Base-by-base conservation (phyloP, 2,888 invertebrate species). In the Xanthorhoe designata region DNA sequence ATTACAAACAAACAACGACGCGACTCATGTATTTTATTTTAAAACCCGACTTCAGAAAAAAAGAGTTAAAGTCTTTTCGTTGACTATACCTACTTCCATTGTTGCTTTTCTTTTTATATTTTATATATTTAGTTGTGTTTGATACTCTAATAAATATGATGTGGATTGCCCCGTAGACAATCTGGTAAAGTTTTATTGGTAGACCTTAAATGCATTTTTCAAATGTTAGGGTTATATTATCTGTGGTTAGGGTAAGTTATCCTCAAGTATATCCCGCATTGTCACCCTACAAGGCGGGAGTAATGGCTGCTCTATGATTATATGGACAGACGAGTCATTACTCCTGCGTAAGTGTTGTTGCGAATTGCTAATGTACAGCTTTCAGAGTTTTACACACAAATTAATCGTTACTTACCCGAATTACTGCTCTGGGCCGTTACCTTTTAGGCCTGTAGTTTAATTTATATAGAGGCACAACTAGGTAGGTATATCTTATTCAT, bases 241-340 rank as follows among this genome's bases (percentile, higher is more conserved):
- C n/a, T n/a, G n/a, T n/a, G n/a, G n/a, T n/a, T n/a, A n/a, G 47
- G 15, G 0, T 3, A 42, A 42, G 13, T 3, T 47, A 35, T 65
- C 65, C 63, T 47, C n/a, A 65, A 66, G 54, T 66, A 52, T 49
- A 49, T 2, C 18, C 10, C 4, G 3, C 29, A 10, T 19, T 19
- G 86, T 64, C 82, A 80, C 85, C 80, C 79, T 82, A 83, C 81
- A 76, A 77, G 77, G 80, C 82, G 89, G 86, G 85, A 86, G 89
- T 90, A 91, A 91, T 91, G 88, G 88, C 84, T 86, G 91, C 89
- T 91, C 91, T 92, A 93, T 92, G 92, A 92, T 92, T 92, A 93
- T 92, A 92, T 92, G 92, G 92, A 93, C 92, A 92, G 92, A 90
- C 90, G 92, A 92, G 90, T 90, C 92, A 90, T 92, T 93, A 92